Evolutionary conservation across 2,797 vertebrate genomes (phyloP), one percentile per base, ranked within the genome.

Genomic region (Propithecus perrieri): DNA sequence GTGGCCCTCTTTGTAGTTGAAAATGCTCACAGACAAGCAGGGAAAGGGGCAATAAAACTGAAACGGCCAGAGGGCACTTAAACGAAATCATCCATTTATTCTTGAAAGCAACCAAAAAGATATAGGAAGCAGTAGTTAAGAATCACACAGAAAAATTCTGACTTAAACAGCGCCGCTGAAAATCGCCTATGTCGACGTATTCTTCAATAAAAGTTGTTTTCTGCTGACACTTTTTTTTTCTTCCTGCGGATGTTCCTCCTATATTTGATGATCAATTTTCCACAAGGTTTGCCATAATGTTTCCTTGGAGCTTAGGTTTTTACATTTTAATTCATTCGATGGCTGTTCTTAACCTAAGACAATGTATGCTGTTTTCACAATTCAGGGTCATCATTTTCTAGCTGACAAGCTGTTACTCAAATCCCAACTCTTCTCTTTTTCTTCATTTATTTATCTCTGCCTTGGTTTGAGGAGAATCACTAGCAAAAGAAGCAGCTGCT

Each of bases 211-310:
- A 96, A 80, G 63, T 80, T 95, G 76, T 83, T 96, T 97, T 89
- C 83, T 97, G 94, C 92, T 97, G 97, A 91, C 1, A 0, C 43
- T 48, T 35, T 48, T 79, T 85, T 41, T 38, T 83, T 69, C 30
- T 46, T 17, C 11, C 48, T 69, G 17, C 0, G 50, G 84, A 84
- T 74, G 59, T 84, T 81, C 88, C 85, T 85, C 48, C 94, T 96
- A 89, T 75, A 91, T 91, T 89, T 96, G 95, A 97, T 85, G 96
- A 91, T 93, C 96, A 93, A 43, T 97, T 97, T 98, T 96, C 97
- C 83, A 94, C 92, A 94, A 97, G 94, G 48, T 96, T 97, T 96
- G 87, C 83, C 61, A 57, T 94, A 94, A 95, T 89, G 94, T 81
- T 85, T 97, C 79, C 96, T 96, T 30, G 63, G 97, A 97, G 94